Evolutionary conservation across 1,140 invertebrate species (phyloP).

Genomic region (Macrobrachium nipponense): DNA sequence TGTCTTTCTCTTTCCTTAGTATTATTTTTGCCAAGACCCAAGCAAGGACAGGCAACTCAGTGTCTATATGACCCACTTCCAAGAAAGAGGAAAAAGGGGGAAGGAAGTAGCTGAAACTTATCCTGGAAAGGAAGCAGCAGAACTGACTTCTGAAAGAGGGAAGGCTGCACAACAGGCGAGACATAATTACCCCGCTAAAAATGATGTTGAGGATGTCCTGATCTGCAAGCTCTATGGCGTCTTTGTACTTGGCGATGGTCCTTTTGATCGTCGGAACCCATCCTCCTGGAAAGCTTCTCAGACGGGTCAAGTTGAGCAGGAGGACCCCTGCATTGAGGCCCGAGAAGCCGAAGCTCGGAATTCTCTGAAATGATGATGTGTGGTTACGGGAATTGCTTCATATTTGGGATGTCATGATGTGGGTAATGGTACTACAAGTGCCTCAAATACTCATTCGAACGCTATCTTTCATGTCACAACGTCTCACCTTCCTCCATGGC

Average conservation of each 20-base stretch:
- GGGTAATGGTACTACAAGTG: background rate
- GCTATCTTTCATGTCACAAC: no score
- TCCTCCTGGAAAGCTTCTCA: background rate
- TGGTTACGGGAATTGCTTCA: no score
- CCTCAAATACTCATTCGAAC: no score
- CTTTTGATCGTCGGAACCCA: background rate
- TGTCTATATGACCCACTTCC: no score
- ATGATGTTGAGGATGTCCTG: conserved; percentile 19
- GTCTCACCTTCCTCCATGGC: background rate
- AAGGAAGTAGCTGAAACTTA: no score
- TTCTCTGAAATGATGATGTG: no score
- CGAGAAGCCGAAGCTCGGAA: background rate
- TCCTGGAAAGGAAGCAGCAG: background rate
- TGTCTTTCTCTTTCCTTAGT: no score
- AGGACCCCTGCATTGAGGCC: conserved; percentile 12
- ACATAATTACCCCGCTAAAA: background rate
- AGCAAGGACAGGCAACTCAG: no score
- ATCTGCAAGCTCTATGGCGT: background rate
- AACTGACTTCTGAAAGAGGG: background rate
- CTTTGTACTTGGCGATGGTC: background rate
- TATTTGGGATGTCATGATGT: background rate
- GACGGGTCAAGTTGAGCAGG: background rate
- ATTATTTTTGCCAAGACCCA: no score
- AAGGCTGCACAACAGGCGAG: background rate
- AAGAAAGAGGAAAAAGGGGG: no score